Evolutionary conservation across 2,888 invertebrate genomes (phyloP), one percentile per base, ranked within the genome.

Genomic region (Deroplatys truncata): DNA sequence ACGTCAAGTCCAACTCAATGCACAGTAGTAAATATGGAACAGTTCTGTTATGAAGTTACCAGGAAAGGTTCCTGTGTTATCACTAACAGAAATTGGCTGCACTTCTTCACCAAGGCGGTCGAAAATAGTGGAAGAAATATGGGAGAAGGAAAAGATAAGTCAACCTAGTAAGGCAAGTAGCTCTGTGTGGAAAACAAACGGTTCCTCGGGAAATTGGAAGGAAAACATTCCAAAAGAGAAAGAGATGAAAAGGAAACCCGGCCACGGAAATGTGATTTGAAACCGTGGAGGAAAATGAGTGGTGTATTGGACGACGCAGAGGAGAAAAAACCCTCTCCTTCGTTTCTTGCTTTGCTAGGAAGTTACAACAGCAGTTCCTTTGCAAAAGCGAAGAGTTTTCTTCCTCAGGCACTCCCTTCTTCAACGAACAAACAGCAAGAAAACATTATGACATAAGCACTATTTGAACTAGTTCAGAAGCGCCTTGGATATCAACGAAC

Each of bases 201-300:
- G 85, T 85, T 85, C 43, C 43, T 85, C 56, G 85, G 85, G 85
- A 85, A 85, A 85, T 85, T 85, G 85, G 85, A 56, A 85, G 85
- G 85, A 85, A 85, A 85, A 49, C 85, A 85, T 85, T 85, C 85
- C 56, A 28, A 72, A 25, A 72, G 56, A 72, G 49, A 85, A 13
- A 49, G 85, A 85, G 85, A 85, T 85, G 85, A 85, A 85, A 72
- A 49, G 85, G 85, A 85, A 85, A 28, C 43, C 28, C 85, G 85
- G 85, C 85, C 43, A 28, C 85, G 85, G 85, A 85, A 85, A 85
- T 85, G 28, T 56, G 85, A 85, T 85, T 85, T 43, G 84, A 72
- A 72, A 72, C 56, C 56, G 56, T 72, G 56, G 56, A 72, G 56
- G 56, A 72, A 72, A 72, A 72, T 20, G 16, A 72, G 56, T 25